A percentile compares a stretch with the other conserved stretches of the same genome.
phyloP scores from a whole-genome alignment of 2,113 vertebrate species.

The Mesitornis unicolor region DNA sequence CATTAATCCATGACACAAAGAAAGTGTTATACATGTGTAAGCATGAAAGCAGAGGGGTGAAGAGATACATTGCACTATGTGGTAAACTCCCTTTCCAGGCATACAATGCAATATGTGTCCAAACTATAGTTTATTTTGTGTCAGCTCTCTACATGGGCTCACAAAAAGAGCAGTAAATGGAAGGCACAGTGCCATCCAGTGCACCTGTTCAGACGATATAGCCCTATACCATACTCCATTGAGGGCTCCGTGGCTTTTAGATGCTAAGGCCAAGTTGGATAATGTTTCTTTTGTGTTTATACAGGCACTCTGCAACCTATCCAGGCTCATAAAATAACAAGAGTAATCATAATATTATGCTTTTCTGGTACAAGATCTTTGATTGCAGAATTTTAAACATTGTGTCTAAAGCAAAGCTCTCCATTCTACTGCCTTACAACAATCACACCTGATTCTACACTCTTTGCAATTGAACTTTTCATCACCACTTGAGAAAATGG shows the following conservation, averaged over 20 bases:
- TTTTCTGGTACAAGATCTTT: background rate
- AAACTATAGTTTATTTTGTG: background rate
- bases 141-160: background rate
- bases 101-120: background rate
- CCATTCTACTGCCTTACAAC: background rate
- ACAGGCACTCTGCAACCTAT: background rate
- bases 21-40: background rate
- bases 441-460: slow-evolving; percentile 29
- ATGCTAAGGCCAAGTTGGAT: background rate
- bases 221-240: background rate
- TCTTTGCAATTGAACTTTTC: slow-evolving; percentile 66
- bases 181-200: background rate
- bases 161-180: background rate
- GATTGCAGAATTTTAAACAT: background rate
- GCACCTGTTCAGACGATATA: background rate
- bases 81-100: background rate
- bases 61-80: background rate
- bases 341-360: background rate
- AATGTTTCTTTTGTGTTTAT: background rate
- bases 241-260: background rate
- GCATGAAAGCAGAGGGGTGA: background rate
- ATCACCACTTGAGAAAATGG: slow-evolving; percentile 62
- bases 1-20: background rate
- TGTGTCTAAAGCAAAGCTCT: background rate
- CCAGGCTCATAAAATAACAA: background rate